These are phyloP conservation scores for Aelia acuminata DNA, from an alignment of 2,888 invertebrate species.

Conservation along the genomic window DNA sequence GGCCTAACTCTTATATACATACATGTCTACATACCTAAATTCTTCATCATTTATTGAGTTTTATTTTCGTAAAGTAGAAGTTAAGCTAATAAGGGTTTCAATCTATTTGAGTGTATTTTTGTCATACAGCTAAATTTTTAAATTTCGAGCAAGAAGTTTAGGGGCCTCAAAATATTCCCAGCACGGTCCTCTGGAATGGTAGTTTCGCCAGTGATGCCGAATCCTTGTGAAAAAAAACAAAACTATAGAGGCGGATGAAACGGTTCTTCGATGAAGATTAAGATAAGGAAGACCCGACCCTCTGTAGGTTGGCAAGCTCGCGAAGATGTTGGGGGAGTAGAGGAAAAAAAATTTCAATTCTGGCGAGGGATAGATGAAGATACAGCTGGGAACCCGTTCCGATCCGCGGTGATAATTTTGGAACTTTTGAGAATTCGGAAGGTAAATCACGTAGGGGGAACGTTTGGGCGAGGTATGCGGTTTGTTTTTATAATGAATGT, in stretches of 20 bases:
- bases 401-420: slow-evolving; percentile 9
- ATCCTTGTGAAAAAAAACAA: background rate
- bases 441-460: slow-evolving; percentile 24
- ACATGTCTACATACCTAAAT: no score
- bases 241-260: background rate
- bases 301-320: background rate
- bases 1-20: no score
- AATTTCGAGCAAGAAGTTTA: no score
- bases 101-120: no score
- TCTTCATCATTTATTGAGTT: no score
- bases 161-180: no score
- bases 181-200: no score
- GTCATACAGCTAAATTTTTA: no score
- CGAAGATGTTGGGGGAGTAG: background rate
- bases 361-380: slow-evolving; percentile 8
- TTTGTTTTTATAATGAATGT: slow-evolving; percentile 16
- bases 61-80: no score
- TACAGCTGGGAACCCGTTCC: background rate
- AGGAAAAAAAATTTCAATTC: slow-evolving; percentile 10
- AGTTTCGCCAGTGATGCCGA: no score
- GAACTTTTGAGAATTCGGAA: slow-evolving; percentile 11
- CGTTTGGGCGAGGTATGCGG: background rate
- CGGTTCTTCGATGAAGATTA: background rate
- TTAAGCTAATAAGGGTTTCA: no score
- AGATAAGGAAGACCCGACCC: background rate